Evolutionary conservation across 2,113 vertebrate genomes (phyloP).

Genomic region (Notechis scutatus): DNA sequence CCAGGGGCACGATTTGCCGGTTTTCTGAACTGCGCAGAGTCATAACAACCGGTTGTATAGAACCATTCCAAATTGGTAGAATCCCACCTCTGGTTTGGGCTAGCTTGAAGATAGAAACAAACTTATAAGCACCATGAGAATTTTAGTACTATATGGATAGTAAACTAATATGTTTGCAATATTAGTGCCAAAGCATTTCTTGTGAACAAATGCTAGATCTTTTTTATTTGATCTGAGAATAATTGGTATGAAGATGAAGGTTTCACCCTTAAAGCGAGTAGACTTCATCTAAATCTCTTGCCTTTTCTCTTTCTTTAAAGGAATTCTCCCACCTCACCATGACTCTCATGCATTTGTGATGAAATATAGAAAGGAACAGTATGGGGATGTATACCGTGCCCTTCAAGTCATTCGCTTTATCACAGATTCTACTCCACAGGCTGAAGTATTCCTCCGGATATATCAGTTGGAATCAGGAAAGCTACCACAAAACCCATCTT

Average conservation of each 20-base stretch:
- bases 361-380: conserved; percentile 84
- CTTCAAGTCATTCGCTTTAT: conserved; percentile 84
- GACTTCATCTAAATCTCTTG: not conserved
- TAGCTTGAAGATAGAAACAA: not conserved
- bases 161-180: not conserved
- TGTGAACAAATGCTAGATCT: not conserved
- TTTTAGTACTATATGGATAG: not conserved
- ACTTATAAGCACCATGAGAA: not conserved
- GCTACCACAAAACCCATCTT: conserved; percentile 81
- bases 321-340: conserved; percentile 89
- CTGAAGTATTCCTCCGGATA: conserved; percentile 85
- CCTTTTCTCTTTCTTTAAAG: conserved; percentile 59
- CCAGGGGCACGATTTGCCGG: too few relatives aligned
- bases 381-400: conserved; percentile 81
- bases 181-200: not conserved
- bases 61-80: too few relatives aligned
- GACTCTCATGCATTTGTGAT: conserved; percentile 88
- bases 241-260: not conserved
- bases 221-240: not conserved
- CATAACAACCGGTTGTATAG: too few relatives aligned
- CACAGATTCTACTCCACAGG: conserved; percentile 75
- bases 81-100: not conserved
- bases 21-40: too few relatives aligned
- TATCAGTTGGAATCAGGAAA: conserved; percentile 87
- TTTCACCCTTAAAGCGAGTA: not conserved